Conservation (phyloP, 2,888 invertebrate species). For the Branchellion lobata region DNA sequence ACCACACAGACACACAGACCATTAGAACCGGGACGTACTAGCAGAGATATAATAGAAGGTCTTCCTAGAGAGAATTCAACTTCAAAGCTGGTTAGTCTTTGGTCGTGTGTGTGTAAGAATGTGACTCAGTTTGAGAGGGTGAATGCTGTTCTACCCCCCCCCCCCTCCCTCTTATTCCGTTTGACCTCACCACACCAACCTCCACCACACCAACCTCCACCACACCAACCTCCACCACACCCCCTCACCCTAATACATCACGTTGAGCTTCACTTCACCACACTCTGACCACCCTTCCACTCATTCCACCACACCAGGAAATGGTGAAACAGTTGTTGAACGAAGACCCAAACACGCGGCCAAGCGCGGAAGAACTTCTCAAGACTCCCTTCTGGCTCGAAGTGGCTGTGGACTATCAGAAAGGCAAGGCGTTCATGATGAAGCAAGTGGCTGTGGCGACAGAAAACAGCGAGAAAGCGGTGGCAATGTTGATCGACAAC, state of each 20-base stretch:
- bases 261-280: too few relatives aligned
- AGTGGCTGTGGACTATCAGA: conserved; percentile 28
- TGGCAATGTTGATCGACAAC: background rate
- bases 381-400: conserved; percentile 34
- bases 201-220: too few relatives aligned
- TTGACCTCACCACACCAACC: too few relatives aligned
- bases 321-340: conserved; percentile 26
- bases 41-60: background rate
- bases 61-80: background rate
- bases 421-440: conserved; percentile 32
- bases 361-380: conserved; percentile 15
- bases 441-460: background rate
- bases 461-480: conserved; percentile 30
- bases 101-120: background rate
- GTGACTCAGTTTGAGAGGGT: background rate
- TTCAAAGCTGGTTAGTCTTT: background rate
- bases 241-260: too few relatives aligned
- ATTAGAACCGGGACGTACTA: too few relatives aligned
- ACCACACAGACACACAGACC: too few relatives aligned
- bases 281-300: too few relatives aligned
- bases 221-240: too few relatives aligned
- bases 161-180: too few relatives aligned
- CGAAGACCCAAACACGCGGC: conserved; percentile 16
- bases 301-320: conserved; percentile 13
- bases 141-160: background rate